These are phyloP conservation scores for Hylomyscus alleni DNA, from an alignment of 2,797 vertebrate species.

Conservation along the genomic window DNA sequence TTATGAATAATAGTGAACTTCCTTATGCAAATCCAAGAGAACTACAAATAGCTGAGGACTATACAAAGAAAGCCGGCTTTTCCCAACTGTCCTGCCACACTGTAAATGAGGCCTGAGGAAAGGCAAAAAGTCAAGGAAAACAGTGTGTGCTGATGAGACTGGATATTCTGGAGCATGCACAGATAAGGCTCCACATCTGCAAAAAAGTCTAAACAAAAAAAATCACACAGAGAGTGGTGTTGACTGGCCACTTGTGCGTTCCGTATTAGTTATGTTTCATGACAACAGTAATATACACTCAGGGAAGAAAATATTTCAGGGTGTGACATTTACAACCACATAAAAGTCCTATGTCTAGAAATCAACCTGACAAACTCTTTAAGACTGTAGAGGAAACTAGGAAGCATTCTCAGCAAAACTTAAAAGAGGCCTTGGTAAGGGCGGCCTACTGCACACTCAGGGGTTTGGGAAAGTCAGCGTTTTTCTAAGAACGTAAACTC, in stretches of 20 bases:
- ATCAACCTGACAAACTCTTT: not conserved
- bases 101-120: not conserved
- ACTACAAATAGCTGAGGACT: not conserved
- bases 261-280: not conserved
- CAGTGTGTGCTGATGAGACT: not conserved
- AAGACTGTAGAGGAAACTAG: not conserved
- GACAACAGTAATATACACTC: not conserved
- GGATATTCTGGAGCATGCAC: accelerated
- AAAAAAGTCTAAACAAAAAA: not conserved
- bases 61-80: not conserved
- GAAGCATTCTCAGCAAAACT: not conserved
- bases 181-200: not conserved
- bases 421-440: not conserved
- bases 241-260: accelerated
- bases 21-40: not conserved
- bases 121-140: not conserved
- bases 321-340: not conserved
- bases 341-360: not conserved
- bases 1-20: not conserved
- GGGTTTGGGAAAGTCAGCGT: not conserved
- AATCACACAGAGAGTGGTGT: not conserved
- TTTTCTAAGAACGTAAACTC: not conserved
- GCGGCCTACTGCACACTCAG: accelerated
- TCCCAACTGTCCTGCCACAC: too few species aligned
- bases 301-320: not conserved